Conservation (phyloP, 2,888 invertebrate species). For the Erebia epiphron region DNA sequence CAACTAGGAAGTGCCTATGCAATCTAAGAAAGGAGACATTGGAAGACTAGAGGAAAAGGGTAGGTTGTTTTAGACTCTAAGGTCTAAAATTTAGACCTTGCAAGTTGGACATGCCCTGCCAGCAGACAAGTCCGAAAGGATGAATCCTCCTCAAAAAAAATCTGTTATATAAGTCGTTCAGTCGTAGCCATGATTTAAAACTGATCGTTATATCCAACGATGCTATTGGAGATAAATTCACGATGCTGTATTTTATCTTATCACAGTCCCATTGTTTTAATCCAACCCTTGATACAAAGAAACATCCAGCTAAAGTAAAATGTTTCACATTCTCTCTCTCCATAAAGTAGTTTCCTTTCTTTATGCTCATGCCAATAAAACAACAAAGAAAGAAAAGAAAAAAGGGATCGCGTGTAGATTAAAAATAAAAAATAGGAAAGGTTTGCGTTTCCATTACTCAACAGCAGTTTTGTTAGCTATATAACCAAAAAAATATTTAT, state of each 20-base stretch:
- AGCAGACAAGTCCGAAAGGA: too few relatives aligned
- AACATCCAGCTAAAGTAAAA: conserved; percentile 11
- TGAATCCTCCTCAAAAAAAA: too few relatives aligned
- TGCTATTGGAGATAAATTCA: not conserved
- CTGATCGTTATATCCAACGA: not conserved
- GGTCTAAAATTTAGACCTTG: too few relatives aligned
- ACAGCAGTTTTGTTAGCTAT: conserved; percentile 16
- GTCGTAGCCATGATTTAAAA: too few relatives aligned
- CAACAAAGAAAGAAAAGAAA: conserved; percentile 33
- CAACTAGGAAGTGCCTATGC: too few relatives aligned
- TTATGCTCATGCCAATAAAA: conserved; percentile 33
- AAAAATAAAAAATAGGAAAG: conserved; percentile 27
- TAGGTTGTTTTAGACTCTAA: too few relatives aligned
- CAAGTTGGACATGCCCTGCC: too few relatives aligned
- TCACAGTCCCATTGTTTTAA: conserved; percentile 5
- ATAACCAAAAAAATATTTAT: conserved; percentile 5
- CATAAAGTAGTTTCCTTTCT: conserved; percentile 19
- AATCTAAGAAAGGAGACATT: too few relatives aligned
- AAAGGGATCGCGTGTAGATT: conserved; percentile 35
- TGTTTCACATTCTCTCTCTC: conserved; percentile 12
- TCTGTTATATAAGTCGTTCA: not conserved
- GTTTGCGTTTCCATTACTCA: conserved; percentile 22
- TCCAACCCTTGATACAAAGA: conserved; percentile 13
- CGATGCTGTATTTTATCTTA: not conserved
- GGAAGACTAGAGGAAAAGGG: too few relatives aligned